Evolutionary conservation across 2,888 invertebrate genomes (phyloP).

Genomic region (Apantesis nais): DNA sequence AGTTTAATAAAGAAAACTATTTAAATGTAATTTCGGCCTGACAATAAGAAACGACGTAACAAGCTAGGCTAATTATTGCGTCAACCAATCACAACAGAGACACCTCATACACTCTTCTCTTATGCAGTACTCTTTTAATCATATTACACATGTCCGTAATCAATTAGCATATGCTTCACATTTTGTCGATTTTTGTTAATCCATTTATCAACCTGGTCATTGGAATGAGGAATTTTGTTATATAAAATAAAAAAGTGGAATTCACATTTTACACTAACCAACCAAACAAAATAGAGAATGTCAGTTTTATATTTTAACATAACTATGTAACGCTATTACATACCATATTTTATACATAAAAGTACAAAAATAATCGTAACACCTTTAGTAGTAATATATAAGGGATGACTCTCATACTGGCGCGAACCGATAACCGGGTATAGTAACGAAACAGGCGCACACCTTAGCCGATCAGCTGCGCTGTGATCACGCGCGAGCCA

Average conservation of each 20-base stretch:
- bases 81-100: neutral
- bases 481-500: too few relatives aligned
- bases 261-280: neutral
- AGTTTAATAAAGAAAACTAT: neutral
- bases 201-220: neutral
- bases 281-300: neutral
- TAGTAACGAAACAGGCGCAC: neutral
- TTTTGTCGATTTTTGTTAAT: neutral
- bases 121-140: neutral
- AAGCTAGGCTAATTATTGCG: neutral
- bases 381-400: constrained; percentile 17
- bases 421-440: neutral
- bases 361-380: constrained; percentile 35
- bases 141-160: neutral
- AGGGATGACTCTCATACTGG: neutral
- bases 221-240: neutral
- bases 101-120: neutral
- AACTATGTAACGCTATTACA: constrained; percentile 22
- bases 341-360: constrained; percentile 23
- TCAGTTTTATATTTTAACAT: constrained; percentile 5
- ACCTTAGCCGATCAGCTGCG: neutral
- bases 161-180: neutral
- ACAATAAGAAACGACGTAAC: neutral
- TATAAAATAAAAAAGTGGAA: constrained; percentile 5
- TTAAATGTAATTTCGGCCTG: neutral